Evolutionary conservation across 2,888 invertebrate species (phyloP).

Genomic region (Galerucella nymphaeae): DNA sequence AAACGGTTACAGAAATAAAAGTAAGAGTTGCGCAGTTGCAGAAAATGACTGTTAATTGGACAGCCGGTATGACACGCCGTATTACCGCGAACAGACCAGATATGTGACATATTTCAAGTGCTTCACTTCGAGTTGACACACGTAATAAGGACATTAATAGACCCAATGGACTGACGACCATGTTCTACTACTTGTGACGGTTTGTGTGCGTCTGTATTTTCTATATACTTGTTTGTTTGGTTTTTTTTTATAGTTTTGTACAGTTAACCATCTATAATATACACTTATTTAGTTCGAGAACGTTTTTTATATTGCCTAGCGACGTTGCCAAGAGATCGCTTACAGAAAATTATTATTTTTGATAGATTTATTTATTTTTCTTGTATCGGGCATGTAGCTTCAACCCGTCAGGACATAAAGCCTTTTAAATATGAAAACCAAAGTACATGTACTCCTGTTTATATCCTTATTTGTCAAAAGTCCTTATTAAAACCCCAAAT

Average conservation of each 20-base stretch:
- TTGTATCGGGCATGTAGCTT: no score
- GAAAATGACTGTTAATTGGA: slow-evolving; percentile 59
- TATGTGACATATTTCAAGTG: slow-evolving; percentile 62
- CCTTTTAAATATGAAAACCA: no score
- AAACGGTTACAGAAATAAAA: slow-evolving; percentile 48
- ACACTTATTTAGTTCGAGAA: no score
- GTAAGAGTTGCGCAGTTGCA: slow-evolving; percentile 51
- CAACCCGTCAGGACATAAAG: no score
- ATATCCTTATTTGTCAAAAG: no score
- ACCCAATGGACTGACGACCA: slow-evolving; percentile 46
- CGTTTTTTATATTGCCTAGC: no score
- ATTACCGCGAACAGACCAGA: slow-evolving; percentile 59
- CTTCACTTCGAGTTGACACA: slow-evolving; percentile 54
- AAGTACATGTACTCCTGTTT: no score
- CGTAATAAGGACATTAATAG: slow-evolving; percentile 59
- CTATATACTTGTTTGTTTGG: background rate
- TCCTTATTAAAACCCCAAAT: background rate
- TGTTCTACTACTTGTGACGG: slow-evolving; percentile 32
- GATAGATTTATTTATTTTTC: no score
- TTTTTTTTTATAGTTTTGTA: background rate
- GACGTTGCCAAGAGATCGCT: no score
- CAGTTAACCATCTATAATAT: no score
- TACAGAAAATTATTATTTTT: no score
- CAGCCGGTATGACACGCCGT: slow-evolving; percentile 59
- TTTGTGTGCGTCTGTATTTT: slow-evolving; percentile 18